Evolutionary conservation across 92 coral and sea anemone genomes (phyloP).

Genomic region (Bergia sp.): DNA sequence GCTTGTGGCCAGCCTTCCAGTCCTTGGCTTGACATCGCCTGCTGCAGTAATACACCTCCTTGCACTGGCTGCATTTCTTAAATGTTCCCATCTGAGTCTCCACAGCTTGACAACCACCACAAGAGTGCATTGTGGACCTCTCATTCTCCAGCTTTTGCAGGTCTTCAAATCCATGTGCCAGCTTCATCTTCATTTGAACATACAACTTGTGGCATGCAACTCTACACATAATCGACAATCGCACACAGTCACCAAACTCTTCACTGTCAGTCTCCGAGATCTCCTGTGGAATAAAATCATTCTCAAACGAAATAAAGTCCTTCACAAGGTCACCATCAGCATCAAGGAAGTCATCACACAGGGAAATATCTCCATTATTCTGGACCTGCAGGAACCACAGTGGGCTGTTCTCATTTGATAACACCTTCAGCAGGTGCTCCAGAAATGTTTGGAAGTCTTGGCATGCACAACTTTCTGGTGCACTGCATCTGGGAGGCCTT

Average conservation of each 20-base stretch:
- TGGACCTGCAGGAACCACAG: slow-evolving; percentile 51
- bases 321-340: not conserved
- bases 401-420: slow-evolving; percentile 50
- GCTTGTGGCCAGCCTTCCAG: slow-evolving; percentile 61
- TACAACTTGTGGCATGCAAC: slow-evolving; percentile 55
- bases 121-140: slow-evolving; percentile 20
- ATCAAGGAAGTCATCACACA: slow-evolving; percentile 44
- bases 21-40: slow-evolving; percentile 47
- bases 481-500: not conserved
- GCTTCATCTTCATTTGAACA: slow-evolving; percentile 45
- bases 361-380: slow-evolving; percentile 37
- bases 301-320: slow-evolving; percentile 50
- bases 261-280: slow-evolving; percentile 46
- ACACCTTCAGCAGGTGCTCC: slow-evolving; percentile 45
- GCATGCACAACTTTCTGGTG: slow-evolving; percentile 30
- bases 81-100: slow-evolving; percentile 31
- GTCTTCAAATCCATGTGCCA: slow-evolving; percentile 24
- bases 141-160: slow-evolving; percentile 22
- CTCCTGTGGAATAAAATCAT: slow-evolving; percentile 45
- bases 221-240: slow-evolving; percentile 48
- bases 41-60: slow-evolving; percentile 56
- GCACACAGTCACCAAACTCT: slow-evolving; percentile 43
- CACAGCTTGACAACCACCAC: slow-evolving; percentile 38
- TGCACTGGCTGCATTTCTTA: slow-evolving; percentile 57
- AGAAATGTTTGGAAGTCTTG: slow-evolving; percentile 51